Conservation (phyloP, 2,113 vertebrate species). For the Panurus biarmicus region DNA sequence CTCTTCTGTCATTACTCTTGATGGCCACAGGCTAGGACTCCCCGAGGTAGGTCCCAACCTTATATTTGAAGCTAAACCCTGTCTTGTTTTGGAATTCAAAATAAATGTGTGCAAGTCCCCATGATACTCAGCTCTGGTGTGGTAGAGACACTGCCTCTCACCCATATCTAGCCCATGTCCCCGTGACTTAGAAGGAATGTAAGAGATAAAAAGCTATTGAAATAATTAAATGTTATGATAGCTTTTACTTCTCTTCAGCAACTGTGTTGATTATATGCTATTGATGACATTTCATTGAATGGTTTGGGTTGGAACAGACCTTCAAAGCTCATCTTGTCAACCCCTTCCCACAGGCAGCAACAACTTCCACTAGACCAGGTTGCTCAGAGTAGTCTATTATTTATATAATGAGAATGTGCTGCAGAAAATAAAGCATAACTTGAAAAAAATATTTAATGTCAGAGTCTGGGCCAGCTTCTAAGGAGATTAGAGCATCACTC, state of each 20-base stretch:
- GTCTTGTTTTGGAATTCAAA: background rate
- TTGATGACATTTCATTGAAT: background rate
- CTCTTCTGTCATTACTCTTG: background rate
- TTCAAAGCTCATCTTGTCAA: background rate
- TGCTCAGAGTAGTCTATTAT: background rate
- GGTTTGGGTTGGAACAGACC: background rate
- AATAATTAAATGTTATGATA: background rate
- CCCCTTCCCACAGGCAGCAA: accelerated
- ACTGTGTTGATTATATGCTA: background rate
- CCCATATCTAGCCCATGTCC: background rate
- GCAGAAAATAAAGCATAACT: background rate
- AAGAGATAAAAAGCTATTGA: background rate
- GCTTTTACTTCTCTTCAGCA: background rate
- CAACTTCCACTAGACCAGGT: background rate
- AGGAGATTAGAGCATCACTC: background rate
- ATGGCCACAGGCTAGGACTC: background rate
- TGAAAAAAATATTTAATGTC: background rate
- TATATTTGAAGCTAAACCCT: background rate
- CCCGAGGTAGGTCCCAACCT: background rate
- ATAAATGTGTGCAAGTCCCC: background rate
- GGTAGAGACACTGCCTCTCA: background rate
- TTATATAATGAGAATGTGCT: background rate
- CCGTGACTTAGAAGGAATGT: background rate
- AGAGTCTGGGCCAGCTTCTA: background rate
- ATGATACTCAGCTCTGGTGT: accelerated